Evolutionary conservation across 2,888 invertebrate genomes (phyloP).

Genomic region (Pheosia gnoma): DNA sequence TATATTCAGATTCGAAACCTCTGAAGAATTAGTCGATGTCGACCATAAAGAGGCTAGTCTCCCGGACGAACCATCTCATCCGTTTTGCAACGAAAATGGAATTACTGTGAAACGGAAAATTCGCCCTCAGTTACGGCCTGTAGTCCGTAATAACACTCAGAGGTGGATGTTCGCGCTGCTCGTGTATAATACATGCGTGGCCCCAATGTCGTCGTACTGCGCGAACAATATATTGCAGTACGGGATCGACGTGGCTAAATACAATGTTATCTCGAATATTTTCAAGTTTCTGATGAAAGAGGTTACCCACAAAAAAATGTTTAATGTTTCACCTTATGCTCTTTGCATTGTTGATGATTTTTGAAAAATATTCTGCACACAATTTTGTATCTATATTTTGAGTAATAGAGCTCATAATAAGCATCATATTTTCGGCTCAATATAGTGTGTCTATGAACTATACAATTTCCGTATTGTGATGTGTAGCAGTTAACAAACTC

Average conservation of each 20-base stretch:
- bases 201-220: slow-evolving; percentile 74
- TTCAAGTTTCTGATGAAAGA: slow-evolving; percentile 67
- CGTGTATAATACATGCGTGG: slow-evolving; percentile 72
- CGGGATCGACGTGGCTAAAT: slow-evolving; percentile 74
- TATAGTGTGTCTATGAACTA: no score
- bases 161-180: slow-evolving; percentile 76
- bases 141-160: slow-evolving; percentile 49
- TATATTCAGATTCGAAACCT: slow-evolving; percentile 63
- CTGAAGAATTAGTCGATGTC: slow-evolving; percentile 52
- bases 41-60: slow-evolving; percentile 15
- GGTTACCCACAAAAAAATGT: slow-evolving; percentile 49
- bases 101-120: slow-evolving; percentile 12
- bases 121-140: slow-evolving; percentile 33
- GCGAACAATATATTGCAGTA: slow-evolving; percentile 70
- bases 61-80: slow-evolving; percentile 9
- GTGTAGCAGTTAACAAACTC: no score
- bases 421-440: no score
- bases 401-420: no score
- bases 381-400: no score
- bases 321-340: background rate
- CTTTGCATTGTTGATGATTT: background rate
- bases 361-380: background rate
- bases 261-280: slow-evolving; percentile 63
- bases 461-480: no score
- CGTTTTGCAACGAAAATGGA: slow-evolving; percentile 5